Evolutionary conservation across 1,140 invertebrate genomes (phyloP).

Genomic region (Cydia amplana): DNA sequence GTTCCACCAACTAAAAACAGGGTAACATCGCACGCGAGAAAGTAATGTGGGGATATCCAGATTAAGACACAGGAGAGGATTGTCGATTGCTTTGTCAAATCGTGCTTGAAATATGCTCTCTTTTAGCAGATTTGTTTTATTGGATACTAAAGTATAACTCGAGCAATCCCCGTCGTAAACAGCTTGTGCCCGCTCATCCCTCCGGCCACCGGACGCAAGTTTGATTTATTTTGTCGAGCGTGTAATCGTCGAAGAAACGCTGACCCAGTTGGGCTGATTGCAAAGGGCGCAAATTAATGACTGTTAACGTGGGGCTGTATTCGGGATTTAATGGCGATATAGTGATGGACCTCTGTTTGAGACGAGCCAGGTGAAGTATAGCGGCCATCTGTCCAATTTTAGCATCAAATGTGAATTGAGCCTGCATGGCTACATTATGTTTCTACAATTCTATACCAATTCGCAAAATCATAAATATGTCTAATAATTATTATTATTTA

Average conservation of each 20-base stretch:
- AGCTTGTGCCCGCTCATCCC: conserved; percentile 23
- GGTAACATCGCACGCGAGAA: no score
- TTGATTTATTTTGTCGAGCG: conserved; percentile 62
- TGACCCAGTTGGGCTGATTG: conserved; percentile 45
- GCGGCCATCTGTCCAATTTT: no score
- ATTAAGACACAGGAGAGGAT: no score
- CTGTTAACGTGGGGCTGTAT: conserved; percentile 34
- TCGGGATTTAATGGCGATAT: conserved; percentile 35
- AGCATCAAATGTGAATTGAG: no score
- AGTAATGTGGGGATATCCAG: no score
- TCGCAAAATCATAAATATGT: no score
- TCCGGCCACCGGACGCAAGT: conserved; percentile 42
- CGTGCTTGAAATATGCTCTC: not conserved
- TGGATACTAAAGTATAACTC: not conserved
- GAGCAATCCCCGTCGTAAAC: not conserved
- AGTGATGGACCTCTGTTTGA: not conserved
- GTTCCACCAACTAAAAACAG: no score
- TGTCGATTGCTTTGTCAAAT: not conserved
- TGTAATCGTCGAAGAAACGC: conserved; percentile 59
- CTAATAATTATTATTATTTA: no score
- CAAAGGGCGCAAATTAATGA: conserved; percentile 38
- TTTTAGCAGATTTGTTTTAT: not conserved
- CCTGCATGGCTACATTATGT: no score
- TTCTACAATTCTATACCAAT: no score
- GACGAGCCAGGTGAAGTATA: no score